Conservation (phyloP, 2,888 invertebrate species). For the Chloroclysta siterata region DNA sequence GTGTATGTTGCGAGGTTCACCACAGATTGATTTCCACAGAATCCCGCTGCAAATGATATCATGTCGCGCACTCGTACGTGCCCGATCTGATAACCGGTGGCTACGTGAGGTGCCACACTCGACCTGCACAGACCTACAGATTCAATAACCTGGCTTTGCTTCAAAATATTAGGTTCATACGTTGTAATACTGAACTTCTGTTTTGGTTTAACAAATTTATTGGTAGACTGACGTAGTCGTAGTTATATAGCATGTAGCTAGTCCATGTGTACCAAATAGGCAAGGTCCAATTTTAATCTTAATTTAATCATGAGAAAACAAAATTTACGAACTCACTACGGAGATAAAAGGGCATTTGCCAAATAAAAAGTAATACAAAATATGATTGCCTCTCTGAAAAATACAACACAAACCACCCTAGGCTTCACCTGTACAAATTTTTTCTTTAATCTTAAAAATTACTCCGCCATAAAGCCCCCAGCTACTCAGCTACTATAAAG, state of each 20-base stretch:
- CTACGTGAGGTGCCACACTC: slow-evolving; percentile 34
- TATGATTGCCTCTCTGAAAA: neutral
- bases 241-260: too few relatives aligned
- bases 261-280: too few relatives aligned
- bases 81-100: slow-evolving; percentile 34
- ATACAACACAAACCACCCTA: slow-evolving; percentile 12
- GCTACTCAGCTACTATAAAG: slow-evolving; percentile 26
- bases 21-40: slow-evolving; percentile 33
- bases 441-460: slow-evolving; percentile 39
- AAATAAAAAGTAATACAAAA: neutral
- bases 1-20: slow-evolving; percentile 14
- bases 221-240: too few relatives aligned
- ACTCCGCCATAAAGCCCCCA: slow-evolving; percentile 28
- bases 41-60: slow-evolving; percentile 37
- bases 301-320: too few relatives aligned
- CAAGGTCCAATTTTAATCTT: too few relatives aligned
- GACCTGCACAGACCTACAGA: slow-evolving; percentile 27
- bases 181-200: neutral
- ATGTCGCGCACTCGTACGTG: slow-evolving; percentile 32
- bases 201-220: neutral
- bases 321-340: too few relatives aligned
- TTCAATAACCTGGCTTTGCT: slow-evolving; percentile 19
- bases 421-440: slow-evolving; percentile 19
- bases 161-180: slow-evolving; percentile 9
- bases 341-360: neutral